Conservation (phyloP, 2,797 vertebrate species). For the Intellagama lesueurii region DNA sequence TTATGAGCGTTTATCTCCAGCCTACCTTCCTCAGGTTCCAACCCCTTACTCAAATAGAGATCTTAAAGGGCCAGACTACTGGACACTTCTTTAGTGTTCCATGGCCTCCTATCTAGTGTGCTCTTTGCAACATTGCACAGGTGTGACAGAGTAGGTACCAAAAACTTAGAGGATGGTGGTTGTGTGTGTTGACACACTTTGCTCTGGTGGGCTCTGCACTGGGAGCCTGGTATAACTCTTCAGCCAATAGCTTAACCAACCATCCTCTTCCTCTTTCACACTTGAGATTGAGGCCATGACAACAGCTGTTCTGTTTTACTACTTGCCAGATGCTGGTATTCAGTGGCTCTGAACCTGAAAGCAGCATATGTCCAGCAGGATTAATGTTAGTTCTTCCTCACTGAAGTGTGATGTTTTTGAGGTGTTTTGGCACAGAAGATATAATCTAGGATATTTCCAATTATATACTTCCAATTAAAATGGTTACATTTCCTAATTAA, state of each 20-base stretch:
- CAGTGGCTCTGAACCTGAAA: no score
- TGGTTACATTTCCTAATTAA: conserved; percentile 52
- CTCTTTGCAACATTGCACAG: background rate
- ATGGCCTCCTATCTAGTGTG: background rate
- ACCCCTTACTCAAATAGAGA: background rate
- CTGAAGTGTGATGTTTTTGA: background rate
- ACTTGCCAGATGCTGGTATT: background rate
- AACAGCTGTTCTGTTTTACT: background rate
- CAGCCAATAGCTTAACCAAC: background rate
- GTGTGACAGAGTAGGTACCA: background rate
- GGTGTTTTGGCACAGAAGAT: background rate
- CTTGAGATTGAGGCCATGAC: background rate
- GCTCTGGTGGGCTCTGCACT: background rate
- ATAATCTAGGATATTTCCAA: conserved; percentile 43
- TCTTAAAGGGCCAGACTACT: no score
- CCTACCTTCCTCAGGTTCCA: background rate
- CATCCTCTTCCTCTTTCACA: background rate
- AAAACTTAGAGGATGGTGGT: background rate
- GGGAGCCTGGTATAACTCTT: background rate
- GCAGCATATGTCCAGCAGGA: background rate
- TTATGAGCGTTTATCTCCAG: background rate
- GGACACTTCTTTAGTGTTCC: background rate
- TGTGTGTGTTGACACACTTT: background rate
- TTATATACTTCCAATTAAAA: conserved; percentile 71
- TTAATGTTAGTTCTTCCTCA: background rate